Percentiles rank a stretch among this genome's conserved stretches.
phyloP scores from a whole-genome alignment of 1,140 invertebrate genomes.

The Caerostris extrusa region DNA sequence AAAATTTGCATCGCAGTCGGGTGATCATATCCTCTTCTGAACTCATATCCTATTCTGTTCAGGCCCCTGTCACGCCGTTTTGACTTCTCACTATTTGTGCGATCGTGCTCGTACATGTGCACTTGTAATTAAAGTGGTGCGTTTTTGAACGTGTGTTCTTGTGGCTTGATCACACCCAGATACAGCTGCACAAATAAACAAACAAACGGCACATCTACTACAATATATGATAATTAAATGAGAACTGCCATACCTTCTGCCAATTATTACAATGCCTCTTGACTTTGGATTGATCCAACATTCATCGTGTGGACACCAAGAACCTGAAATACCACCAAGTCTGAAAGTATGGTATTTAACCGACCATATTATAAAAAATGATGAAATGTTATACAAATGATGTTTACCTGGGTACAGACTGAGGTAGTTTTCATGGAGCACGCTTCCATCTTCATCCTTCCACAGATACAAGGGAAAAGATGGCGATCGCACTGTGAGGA shows the following conservation, averaged over 20 bases:
- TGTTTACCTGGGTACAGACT: slow-evolving; percentile 1
- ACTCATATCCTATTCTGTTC: too few relatives aligned
- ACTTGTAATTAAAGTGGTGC: too few relatives aligned
- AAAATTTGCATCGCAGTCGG: too few relatives aligned
- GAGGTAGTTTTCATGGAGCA: not conserved
- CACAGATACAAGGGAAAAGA: not conserved
- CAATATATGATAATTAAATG: not conserved
- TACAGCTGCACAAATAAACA: too few relatives aligned
- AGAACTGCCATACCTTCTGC: not conserved
- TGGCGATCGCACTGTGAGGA: not conserved
- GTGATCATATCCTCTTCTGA: too few relatives aligned
- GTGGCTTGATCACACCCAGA: too few relatives aligned
- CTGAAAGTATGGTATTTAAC: too few relatives aligned
- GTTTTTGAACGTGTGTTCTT: too few relatives aligned
- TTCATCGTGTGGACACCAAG: slow-evolving; percentile 85
- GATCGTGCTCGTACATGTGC: too few relatives aligned
- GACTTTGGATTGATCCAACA: slow-evolving; percentile 83
- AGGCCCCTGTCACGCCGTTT: too few relatives aligned
- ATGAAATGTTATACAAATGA: not conserved
- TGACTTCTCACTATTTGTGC: too few relatives aligned
- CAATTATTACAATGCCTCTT: slow-evolving; percentile 83
- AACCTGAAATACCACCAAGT: slow-evolving; percentile 78
- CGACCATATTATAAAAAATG: not conserved
- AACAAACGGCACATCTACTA: too few relatives aligned
- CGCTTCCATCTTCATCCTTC: slow-evolving; percentile 22